Base-by-base conservation (phyloP, 2,888 invertebrate genomes). In the Apantesis nais region DNA sequence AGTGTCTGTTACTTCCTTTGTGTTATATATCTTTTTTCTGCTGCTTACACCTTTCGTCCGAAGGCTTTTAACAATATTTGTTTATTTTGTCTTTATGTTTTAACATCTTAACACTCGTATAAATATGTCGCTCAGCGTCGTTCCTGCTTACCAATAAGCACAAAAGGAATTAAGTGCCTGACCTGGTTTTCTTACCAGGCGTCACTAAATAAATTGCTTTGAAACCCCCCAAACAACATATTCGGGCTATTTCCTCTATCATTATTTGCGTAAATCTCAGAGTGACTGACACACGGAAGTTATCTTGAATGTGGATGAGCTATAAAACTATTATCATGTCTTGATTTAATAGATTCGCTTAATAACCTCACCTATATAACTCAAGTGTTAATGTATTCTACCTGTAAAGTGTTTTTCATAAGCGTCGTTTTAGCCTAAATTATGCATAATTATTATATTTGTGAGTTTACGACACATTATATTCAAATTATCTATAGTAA, bases 251-350 rank as follows among this genome's bases (percentile, higher is more conserved):
- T 58, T 25, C 58, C 16, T 58, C 29, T 58, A 0, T 8, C 4
- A 29, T 58, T 55, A 58, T 25, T 58, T 14, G 5, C 1, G 58
- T 58, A 58, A 29, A 58, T 25, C 58, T 58, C 25, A 0, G 3
- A 29, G 3, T 5, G 25, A n/a, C 55, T 25, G 29, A 29, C 58
- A 58, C 16, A 58, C 58, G 58, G 58, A 58, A 58, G 58, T 8
- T 14, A 58, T 58, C 29, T 29, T 8, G 29, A 29, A 58, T 29
- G 58, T 29, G 29, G 29, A 29, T 14, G 55, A 58, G 58, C 37
- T 37, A 62, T 62, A 37, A 62, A 62, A 37, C 34, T 62, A 62
- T 37, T 62, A 37, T 37, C 19, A 62, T n/a, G 37, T 37, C 37
- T 37, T n/a, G 34, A 37, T 37, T 37, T n/a, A 62, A 37, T n/a